Evolutionary conservation across 2,888 invertebrate genomes (phyloP).

Genomic region (Meta bourneti): DNA sequence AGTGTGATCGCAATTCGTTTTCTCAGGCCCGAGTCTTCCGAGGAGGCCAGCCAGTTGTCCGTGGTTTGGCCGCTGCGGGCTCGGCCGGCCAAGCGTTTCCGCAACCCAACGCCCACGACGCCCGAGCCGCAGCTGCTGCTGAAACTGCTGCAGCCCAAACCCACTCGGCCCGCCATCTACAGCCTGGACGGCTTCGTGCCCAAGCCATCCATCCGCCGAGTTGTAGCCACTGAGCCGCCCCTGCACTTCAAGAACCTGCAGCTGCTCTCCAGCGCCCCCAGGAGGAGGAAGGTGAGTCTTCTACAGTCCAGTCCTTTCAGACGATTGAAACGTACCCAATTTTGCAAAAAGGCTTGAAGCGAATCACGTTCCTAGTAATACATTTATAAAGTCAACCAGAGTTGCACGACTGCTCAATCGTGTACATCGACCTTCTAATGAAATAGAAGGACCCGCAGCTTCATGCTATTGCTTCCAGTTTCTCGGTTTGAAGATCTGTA

Average conservation of each 20-base stretch:
- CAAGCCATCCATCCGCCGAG: constrained; percentile 77
- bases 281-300: constrained; percentile 65
- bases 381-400: no score
- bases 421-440: no score
- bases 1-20: no score
- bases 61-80: constrained; percentile 71
- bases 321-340: no score
- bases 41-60: constrained; percentile 39
- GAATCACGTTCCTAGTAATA: no score
- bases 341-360: no score
- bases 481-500: no score
- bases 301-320: no score
- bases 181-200: constrained; percentile 78
- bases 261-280: constrained; percentile 42
- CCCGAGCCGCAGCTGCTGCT: constrained; percentile 74
- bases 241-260: constrained; percentile 62
- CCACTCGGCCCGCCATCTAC: constrained; percentile 78
- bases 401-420: no score
- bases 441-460: no score
- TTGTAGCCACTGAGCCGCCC: constrained; percentile 74
- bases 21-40: no score
- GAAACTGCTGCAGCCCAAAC: constrained; percentile 77
- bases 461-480: no score
- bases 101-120: constrained; percentile 69
- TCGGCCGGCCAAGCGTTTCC: constrained; percentile 57